Evolutionary conservation across 2,888 invertebrate species (phyloP).

Genomic region (Tiliacea citrago): DNA sequence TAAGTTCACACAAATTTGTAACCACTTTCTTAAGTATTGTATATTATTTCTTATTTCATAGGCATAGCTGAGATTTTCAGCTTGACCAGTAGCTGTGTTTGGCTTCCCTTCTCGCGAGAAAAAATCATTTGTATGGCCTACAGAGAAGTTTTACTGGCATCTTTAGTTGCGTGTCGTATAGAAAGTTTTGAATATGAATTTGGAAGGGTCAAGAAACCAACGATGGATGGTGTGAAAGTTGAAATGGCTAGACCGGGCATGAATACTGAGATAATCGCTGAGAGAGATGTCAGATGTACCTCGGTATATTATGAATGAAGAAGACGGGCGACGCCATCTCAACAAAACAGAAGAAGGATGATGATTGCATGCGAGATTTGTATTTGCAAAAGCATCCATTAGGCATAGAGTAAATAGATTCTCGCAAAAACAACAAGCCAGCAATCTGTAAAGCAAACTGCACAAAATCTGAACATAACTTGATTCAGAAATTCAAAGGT

Average conservation of each 20-base stretch:
- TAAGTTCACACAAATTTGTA: too few species aligned
- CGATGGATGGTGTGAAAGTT: background rate
- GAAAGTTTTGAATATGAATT: background rate
- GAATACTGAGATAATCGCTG: background rate
- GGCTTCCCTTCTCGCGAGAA: background rate
- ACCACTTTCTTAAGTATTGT: too few species aligned
- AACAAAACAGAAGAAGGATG: background rate
- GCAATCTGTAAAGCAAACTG: slow-evolving; percentile 11
- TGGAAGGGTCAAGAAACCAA: background rate
- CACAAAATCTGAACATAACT: slow-evolving; percentile 32
- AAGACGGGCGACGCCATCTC: too few species aligned
- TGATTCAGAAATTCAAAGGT: slow-evolving; percentile 26
- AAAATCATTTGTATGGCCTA: background rate
- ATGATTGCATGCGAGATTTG: background rate
- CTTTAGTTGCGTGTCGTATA: background rate
- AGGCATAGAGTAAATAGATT: slow-evolving; percentile 1
- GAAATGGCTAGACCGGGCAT: background rate
- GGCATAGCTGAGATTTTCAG: background rate
- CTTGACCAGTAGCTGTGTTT: background rate
- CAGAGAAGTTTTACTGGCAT: background rate
- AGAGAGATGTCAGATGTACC: background rate
- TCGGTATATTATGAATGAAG: background rate
- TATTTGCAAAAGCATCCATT: background rate
- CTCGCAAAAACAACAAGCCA: slow-evolving; percentile 10
- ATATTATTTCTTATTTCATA: background rate